These are phyloP conservation scores for Sylvietta virens DNA, from an alignment of 2,113 vertebrate species.

Conservation along the genomic window DNA sequence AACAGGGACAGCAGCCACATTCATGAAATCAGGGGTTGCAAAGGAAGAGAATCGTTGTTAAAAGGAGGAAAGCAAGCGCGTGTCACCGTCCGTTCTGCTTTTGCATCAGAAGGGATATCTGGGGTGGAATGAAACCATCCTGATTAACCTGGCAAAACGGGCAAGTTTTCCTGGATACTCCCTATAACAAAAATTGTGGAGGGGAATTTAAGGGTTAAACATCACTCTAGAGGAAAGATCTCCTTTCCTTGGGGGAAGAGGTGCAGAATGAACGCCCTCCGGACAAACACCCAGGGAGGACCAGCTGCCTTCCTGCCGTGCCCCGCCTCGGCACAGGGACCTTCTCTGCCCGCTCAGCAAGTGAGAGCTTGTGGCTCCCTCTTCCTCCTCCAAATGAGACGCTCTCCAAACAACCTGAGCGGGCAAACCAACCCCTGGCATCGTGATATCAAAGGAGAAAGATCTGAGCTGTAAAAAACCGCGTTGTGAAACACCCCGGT, in stretches of 20 bases:
- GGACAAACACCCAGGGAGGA: background rate
- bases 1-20: background rate
- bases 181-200: background rate
- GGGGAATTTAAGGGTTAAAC: background rate
- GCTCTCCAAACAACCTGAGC: conserved; percentile 10
- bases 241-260: background rate
- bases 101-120: background rate
- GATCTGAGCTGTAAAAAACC: background rate
- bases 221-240: background rate
- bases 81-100: background rate
- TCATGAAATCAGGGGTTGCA: background rate
- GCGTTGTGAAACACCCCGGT: background rate
- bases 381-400: background rate
- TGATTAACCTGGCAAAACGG: rapidly evolving
- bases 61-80: background rate
- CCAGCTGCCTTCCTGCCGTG: background rate
- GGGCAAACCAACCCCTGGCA: background rate
- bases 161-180: background rate
- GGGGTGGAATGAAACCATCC: background rate
- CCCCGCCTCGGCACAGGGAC: background rate
- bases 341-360: background rate
- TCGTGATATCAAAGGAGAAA: background rate
- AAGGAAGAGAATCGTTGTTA: background rate
- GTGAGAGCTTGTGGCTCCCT: conserved; percentile 1
- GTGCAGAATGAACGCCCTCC: background rate